Evolutionary conservation across 2,113 vertebrate species (phyloP).

Genomic region (Noctilio leporinus): DNA sequence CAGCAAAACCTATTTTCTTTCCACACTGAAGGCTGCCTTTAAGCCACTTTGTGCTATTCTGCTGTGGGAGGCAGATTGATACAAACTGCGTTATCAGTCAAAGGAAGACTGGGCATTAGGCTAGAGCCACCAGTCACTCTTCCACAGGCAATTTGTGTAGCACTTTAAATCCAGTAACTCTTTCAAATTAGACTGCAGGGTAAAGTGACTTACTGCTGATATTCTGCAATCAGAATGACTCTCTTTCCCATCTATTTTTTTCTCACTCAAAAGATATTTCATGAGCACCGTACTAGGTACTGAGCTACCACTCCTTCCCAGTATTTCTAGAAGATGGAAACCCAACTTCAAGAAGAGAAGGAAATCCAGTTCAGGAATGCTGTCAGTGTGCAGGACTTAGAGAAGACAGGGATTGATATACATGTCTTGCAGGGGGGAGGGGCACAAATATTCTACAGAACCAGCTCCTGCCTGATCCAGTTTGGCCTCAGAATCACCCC

Average conservation of each 20-base stretch:
- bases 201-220: background rate
- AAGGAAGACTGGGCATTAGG: background rate
- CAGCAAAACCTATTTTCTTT: background rate
- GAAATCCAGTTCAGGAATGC: background rate
- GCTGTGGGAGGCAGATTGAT: background rate
- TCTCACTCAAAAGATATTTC: background rate
- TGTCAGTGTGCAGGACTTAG: background rate
- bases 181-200: conserved; percentile 32
- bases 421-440: background rate
- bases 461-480: background rate
- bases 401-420: background rate
- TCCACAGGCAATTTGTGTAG: background rate
- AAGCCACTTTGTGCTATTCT: background rate
- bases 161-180: conserved; percentile 52
- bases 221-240: background rate
- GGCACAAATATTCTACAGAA: background rate
- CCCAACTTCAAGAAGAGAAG: background rate
- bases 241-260: background rate
- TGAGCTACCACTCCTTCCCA: background rate
- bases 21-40: background rate
- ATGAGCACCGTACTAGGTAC: background rate
- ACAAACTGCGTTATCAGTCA: background rate
- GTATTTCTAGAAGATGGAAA: background rate
- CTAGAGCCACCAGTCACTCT: background rate
- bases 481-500: background rate